Evolutionary conservation across 2,113 vertebrate species (phyloP), one percentile per base, ranked within the genome.

Genomic region (Macquaria ambigua): DNA sequence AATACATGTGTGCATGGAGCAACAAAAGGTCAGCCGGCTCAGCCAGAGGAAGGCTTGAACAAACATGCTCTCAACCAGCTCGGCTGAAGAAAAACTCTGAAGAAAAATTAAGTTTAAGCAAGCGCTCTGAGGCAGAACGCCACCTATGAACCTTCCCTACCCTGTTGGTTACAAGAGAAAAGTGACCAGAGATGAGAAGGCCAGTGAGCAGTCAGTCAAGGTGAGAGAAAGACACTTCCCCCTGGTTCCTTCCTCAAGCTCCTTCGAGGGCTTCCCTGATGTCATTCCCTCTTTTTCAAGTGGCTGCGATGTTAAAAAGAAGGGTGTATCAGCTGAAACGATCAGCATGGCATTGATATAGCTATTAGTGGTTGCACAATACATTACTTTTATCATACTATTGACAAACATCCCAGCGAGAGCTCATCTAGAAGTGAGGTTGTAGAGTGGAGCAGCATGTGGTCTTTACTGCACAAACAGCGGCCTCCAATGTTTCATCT

Each of bases 41-140:
- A 9, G 41, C 9, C 41, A 10, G 41, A 43, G 41, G 41, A 43
- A 43, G 41, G 10, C 41, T 43, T 10, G 3, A 43, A 43, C 37
- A 6, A 6, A 37, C 37, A 37, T 37, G 37, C 37, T 37, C 37
- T 37, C 41, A 43, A 43, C 9, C 41, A 11, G 41, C 41, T 43
- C 4, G 11, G 12, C 43, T 14, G 43, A 15, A 48, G 46, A 15
- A 31, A 31, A 31, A 31, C 28, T 31, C 28, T n/a, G n/a, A n/a
- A n/a, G n/a, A n/a, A 31, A 2, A 31, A 31, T 31, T 1, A 31
- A 31, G 28, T 31, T 31, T 31, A 31, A 31, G 28, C 28, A 31
- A 31, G 28, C 28, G 28, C 63, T 75, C 56, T 67, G 84, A 87
- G 68, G 82, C 84, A 74, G 79, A 87, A 83, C 34, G 8, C 21